A percentile compares a stretch with the other conserved stretches of the same genome.
These are phyloP conservation scores for Magallana angulata DNA, from an alignment of 1,140 invertebrate species.

Conservation along the genomic window DNA sequence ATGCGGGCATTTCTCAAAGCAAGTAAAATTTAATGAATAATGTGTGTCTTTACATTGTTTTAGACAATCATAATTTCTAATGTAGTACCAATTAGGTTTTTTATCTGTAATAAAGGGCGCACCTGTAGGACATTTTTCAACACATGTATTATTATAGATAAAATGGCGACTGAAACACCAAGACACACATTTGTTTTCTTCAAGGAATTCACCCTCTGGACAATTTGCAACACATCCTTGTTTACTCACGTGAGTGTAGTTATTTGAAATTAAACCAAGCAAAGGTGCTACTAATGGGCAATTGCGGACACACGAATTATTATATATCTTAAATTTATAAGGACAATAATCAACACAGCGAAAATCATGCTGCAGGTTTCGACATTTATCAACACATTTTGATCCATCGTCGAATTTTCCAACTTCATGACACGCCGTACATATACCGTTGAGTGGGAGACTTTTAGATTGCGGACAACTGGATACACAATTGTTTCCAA, in stretches of 20 bases:
- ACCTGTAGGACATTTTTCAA: neutral
- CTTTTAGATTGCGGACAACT: neutral
- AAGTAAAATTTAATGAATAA: neutral
- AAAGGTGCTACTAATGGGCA: neutral
- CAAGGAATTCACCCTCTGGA: neutral
- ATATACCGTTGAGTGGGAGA: neutral
- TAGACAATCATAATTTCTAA: neutral
- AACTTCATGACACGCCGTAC: neutral
- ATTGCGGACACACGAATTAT: neutral
- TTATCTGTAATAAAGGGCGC: neutral
- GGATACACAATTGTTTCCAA: neutral
- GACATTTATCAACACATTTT: neutral
- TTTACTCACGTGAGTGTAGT: neutral
- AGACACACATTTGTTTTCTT: neutral
- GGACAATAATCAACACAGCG: neutral
- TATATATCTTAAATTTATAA: neutral
- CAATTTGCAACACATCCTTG: neutral
- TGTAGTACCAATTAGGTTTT: neutral
- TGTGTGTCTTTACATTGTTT: neutral
- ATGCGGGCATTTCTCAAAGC: neutral
- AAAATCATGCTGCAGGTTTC: neutral
- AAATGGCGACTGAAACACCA: neutral
- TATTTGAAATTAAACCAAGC: no score
- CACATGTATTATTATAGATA: neutral
- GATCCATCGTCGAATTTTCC: constrained; percentile 3